phyloP scores from a whole-genome alignment of 2,888 invertebrate genomes.

The Dusona sp. region DNA sequence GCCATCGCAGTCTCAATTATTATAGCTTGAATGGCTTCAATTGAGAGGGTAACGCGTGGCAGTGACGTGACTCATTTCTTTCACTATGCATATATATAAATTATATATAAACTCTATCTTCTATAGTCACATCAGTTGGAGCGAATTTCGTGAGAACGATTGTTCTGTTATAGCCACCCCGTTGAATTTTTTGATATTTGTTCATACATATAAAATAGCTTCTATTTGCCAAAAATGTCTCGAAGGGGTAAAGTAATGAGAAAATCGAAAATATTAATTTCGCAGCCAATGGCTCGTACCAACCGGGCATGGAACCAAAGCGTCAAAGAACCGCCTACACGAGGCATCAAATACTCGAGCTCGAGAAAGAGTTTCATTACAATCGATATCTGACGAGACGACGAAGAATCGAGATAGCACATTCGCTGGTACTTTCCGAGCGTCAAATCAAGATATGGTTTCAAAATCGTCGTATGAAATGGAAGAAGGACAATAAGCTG shows the following conservation, averaged over 20 bases:
- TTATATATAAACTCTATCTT: neutral
- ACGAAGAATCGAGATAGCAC: slow-evolving; percentile 98
- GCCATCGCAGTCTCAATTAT: slow-evolving; percentile 63
- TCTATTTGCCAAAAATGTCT: neutral
- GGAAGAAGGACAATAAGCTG: slow-evolving; percentile 95
- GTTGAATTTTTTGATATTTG: neutral
- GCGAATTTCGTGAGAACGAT: neutral
- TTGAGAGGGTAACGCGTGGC: slow-evolving; percentile 66
- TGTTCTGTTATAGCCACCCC: neutral
- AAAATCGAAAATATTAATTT: slow-evolving; percentile 73
- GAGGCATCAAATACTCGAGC: slow-evolving; percentile 98
- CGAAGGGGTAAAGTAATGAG: slow-evolving; percentile 17
- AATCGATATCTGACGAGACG: slow-evolving; percentile 98
- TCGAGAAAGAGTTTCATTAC: slow-evolving; percentile 99
- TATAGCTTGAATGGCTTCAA: slow-evolving; percentile 65
- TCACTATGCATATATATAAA: slow-evolving; percentile 1
- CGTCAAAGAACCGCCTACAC: slow-evolving; percentile 98
- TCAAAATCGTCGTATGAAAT: slow-evolving; percentile 94
- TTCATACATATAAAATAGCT: neutral
- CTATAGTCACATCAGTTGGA: neutral
- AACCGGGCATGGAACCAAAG: slow-evolving; percentile 97
- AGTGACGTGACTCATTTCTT: slow-evolving; percentile 53
- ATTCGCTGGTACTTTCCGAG: slow-evolving; percentile 96
- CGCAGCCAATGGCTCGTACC: slow-evolving; percentile 94
- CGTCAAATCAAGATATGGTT: slow-evolving; percentile 96